Evolutionary conservation across 2,888 invertebrate species (phyloP).

Genomic region (Acanthosoma haemorrhoidale): DNA sequence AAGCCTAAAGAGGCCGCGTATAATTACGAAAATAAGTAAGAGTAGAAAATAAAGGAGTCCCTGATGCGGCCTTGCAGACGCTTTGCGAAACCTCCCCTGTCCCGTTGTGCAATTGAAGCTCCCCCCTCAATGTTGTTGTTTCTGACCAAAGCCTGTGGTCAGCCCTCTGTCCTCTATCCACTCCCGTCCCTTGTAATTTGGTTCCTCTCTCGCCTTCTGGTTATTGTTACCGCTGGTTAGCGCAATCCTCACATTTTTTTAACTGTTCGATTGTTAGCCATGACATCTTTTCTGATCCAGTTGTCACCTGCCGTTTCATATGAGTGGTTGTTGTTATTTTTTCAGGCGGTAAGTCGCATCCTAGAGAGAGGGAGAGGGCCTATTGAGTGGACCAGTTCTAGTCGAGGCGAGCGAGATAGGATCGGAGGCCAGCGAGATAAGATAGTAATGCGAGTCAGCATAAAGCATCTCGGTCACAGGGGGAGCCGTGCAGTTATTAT

Average conservation of each 20-base stretch:
- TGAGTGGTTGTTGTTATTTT: background rate
- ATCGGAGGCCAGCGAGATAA: no score
- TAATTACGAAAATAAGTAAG: background rate
- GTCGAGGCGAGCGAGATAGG: background rate
- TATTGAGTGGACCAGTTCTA: background rate
- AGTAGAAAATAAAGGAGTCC: background rate
- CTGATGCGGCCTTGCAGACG: background rate
- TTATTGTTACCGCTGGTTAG: background rate
- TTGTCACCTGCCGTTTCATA: no score
- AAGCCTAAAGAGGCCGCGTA: background rate
- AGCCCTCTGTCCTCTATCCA: background rate
- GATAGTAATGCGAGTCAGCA: no score
- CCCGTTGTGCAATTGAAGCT: background rate
- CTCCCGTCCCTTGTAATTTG: no score
- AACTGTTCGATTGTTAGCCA: background rate
- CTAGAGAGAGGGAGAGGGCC: no score
- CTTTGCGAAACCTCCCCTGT: conserved; percentile 11
- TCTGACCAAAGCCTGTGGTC: no score
- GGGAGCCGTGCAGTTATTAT: no score
- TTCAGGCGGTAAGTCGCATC: no score
- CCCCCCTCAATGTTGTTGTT: background rate
- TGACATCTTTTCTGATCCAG: background rate
- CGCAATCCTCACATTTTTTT: background rate
- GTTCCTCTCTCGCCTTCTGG: no score
- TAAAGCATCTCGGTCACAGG: no score